Conservation (phyloP, 2,113 vertebrate genomes). For the Urocitellus parryii region DNA sequence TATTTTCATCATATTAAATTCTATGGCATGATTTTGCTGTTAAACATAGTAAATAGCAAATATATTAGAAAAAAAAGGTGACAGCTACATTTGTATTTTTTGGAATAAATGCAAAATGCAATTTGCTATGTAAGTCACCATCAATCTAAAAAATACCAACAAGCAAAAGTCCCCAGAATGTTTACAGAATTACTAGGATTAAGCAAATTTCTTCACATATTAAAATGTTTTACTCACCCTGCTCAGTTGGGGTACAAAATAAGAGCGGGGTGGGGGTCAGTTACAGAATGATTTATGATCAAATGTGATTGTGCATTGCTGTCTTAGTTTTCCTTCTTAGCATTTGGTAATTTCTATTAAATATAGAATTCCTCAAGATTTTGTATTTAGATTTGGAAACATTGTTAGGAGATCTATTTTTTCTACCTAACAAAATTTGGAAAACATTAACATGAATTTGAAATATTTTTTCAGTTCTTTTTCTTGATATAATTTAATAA, state of each 20-base stretch:
- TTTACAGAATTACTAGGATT: not conserved
- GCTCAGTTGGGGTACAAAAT: not conserved
- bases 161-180: not conserved
- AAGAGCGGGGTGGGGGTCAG: not conserved
- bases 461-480: not conserved
- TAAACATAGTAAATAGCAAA: not conserved
- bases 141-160: not conserved
- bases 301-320: not conserved
- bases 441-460: not conserved
- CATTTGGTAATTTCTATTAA: not conserved
- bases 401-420: too few relatives aligned
- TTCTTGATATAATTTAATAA: not conserved
- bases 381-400: not conserved
- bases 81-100: not conserved
- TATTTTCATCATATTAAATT: conserved; percentile 42
- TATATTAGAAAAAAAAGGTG: not conserved
- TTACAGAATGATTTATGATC: not conserved
- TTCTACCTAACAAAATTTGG: not conserved
- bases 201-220: not conserved
- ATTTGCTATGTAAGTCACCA: not conserved
- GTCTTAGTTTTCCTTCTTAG: not conserved
- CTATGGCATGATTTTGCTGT: not conserved
- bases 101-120: not conserved
- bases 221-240: not conserved
- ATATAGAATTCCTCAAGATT: not conserved